A percentile compares a stretch with the other conserved stretches of the same genome.
phyloP scores from a whole-genome alignment of 2,113 vertebrate species.

The Mustela lutreola region DNA sequence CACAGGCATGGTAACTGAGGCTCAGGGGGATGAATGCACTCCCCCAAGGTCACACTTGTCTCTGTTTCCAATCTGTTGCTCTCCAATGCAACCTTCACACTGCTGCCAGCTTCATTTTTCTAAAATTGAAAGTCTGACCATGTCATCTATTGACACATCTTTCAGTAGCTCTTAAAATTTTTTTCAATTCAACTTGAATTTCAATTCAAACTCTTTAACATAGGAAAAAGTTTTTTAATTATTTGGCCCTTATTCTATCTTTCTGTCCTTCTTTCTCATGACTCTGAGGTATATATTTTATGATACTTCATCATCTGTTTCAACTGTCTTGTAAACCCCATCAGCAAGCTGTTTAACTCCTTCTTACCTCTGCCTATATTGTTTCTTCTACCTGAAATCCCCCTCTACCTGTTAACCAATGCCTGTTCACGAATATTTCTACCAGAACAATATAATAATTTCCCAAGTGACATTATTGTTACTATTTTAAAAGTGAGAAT shows the following conservation, averaged over 20 bases:
- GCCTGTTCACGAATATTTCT: background rate
- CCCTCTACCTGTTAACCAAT: background rate
- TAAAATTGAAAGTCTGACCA: background rate
- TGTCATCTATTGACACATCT: background rate
- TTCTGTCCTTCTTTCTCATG: background rate
- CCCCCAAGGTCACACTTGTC: background rate
- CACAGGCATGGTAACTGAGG: background rate
- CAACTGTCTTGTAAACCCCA: background rate
- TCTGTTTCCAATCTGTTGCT: background rate
- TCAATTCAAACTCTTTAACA: background rate
- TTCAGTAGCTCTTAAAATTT: background rate
- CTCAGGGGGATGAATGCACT: background rate
- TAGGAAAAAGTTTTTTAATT: background rate
- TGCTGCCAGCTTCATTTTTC: background rate
- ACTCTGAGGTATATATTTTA: background rate
- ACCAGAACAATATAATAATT: background rate
- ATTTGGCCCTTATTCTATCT: background rate
- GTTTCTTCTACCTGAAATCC: background rate
- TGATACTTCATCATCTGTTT: background rate
- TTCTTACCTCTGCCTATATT: background rate
- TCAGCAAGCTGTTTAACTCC: background rate
- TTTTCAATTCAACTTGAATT: conserved; percentile 10
- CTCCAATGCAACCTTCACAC: background rate
- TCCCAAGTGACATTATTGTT: background rate
- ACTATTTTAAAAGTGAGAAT: conserved; percentile 26